A percentile compares a stretch with the other conserved stretches of the same genome.
These are phyloP conservation scores for Microplitis mediator DNA, from an alignment of 1,140 invertebrate genomes.

Conservation along the genomic window DNA sequence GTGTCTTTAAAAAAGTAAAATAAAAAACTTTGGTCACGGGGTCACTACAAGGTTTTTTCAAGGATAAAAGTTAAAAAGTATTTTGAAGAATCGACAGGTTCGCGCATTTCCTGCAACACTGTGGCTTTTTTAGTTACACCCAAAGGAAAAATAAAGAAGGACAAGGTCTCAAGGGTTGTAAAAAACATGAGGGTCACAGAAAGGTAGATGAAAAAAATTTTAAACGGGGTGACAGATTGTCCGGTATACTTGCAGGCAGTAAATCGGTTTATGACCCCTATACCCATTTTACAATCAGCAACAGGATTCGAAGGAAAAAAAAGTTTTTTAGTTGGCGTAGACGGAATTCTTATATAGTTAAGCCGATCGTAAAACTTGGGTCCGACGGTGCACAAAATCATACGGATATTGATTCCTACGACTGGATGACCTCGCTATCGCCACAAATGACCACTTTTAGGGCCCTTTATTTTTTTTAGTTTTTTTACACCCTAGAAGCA, in stretches of 20 bases:
- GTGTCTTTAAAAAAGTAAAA: conserved; percentile 8
- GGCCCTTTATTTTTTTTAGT: conserved; percentile 38
- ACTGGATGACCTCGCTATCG: conserved; percentile 48
- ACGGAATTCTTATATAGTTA: not conserved
- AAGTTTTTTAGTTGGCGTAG: not conserved
- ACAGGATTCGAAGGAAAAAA: not conserved
- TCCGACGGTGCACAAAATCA: conserved; percentile 26
- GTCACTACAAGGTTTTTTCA: conserved; percentile 50
- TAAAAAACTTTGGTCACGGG: conserved; percentile 33
- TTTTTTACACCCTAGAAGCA: conserved; percentile 25
- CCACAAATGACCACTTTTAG: conserved; percentile 48
- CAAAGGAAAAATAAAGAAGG: conserved; percentile 22
- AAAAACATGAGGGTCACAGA: conserved; percentile 4
- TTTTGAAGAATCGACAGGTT: conserved; percentile 44
- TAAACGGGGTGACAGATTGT: conserved; percentile 4
- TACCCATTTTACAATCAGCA: not conserved
- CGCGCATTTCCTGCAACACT: conserved; percentile 56
- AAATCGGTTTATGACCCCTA: not conserved
- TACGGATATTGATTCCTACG: conserved; percentile 14
- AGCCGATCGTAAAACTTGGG: conserved; percentile 7
- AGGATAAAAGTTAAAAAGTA: conserved; percentile 45
- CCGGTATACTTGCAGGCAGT: not conserved
- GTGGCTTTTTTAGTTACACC: conserved; percentile 46
- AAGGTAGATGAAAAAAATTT: conserved; percentile 1
- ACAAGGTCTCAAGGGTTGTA: conserved; percentile 35